Evolutionary conservation across 2,888 invertebrate species (phyloP), one percentile per base, ranked within the genome.

Genomic region (Cordylochernes scorpioides): DNA sequence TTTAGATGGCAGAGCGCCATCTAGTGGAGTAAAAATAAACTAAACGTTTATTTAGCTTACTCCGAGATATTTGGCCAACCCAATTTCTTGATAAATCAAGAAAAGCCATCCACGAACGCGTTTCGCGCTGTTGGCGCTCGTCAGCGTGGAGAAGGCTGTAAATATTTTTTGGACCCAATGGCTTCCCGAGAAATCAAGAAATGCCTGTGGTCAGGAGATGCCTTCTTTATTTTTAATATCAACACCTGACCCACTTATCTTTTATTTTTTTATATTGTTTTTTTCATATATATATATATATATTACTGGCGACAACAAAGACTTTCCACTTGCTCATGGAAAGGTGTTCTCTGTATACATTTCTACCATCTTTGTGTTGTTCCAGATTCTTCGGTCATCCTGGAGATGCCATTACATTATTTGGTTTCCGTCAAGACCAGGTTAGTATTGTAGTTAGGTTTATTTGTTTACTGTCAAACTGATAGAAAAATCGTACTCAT

Each of bases 401-500:
- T 7, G 39, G 39, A 12, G 16, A 38, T 16, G 32, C 38, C 2
- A 35, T 38, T 30, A 38, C 35, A 9, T 24, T 38, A 15, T 38
- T 38, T 31, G 35, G 35, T 10, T 35, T 21, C 19, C 18, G 35
- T 17, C 38, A 38, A 35, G 39, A 39, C 28, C 34, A 38, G 30
- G 38, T 38, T 30, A 21, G 24, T 10, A 19, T 19, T 19, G 19
- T 9, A 8, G n/a, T 19, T 19, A 19, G n/a, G n/a, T 9, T 19
- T 9, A 19, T 19, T 8, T 19, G n/a, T 19, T 19, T 19, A 19
- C 8, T n/a, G 8, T 19, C 8, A 19, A 19, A 19, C n/a, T 9
- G 19, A 19, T 9, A 9, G 8, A 19, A 19, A 9, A 19, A n/a
- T n/a, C n/a, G 54, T 97, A 94, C 52, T 84, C 88, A 1, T 88